Conservation (phyloP, 2,888 invertebrate species). For the Latheticus oryzae region DNA sequence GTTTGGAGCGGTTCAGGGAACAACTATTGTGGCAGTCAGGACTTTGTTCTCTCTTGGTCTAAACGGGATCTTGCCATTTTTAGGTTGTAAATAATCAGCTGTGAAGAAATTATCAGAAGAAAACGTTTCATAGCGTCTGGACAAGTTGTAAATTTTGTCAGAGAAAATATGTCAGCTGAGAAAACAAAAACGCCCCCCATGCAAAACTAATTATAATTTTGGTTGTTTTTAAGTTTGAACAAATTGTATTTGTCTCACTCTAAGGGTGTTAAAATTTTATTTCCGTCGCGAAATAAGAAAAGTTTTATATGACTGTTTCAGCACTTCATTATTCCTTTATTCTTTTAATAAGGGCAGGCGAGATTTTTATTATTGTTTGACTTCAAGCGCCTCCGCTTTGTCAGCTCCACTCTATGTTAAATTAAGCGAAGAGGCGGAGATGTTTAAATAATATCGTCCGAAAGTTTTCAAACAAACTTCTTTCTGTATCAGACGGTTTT, state of each 20-base stretch:
- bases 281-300: conserved; percentile 62
- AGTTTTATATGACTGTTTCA: conserved; percentile 62
- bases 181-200: conserved; percentile 52
- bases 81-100: conserved; percentile 4
- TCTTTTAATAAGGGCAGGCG: conserved; percentile 54
- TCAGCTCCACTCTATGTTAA: conserved; percentile 21
- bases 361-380: conserved; percentile 42
- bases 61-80: conserved; percentile 34
- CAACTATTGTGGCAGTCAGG: conserved; percentile 46
- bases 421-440: conserved; percentile 24
- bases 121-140: no score
- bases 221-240: conserved; percentile 50
- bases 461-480: conserved; percentile 18
- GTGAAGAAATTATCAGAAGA: conserved; percentile 1
- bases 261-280: conserved; percentile 61
- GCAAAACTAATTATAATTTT: conserved; percentile 55
- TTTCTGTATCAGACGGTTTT: conserved; percentile 5
- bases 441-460: conserved; percentile 31
- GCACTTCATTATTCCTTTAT: conserved; percentile 62
- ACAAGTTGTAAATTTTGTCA: no score
- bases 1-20: conserved; percentile 56
- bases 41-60: conserved; percentile 32
- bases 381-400: conserved; percentile 29
- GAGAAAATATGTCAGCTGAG: conserved; percentile 53
- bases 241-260: conserved; percentile 56